Conservation (phyloP, 1,140 invertebrate genomes). For the Eriosoma lanigerum region DNA sequence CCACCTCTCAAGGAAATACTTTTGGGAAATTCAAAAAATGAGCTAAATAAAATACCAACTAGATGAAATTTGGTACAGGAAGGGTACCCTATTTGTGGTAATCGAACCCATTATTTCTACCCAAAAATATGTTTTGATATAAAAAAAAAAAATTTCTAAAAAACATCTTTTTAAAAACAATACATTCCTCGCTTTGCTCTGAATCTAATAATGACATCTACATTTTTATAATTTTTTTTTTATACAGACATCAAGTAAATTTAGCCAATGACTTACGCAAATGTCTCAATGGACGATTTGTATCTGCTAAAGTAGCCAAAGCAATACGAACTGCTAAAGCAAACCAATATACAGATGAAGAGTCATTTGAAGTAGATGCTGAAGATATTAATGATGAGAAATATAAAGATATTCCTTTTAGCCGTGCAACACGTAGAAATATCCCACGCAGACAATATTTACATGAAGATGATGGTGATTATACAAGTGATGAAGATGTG, state of each 20-base stretch:
- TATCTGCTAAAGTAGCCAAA: conserved; percentile 39
- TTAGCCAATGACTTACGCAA: conserved; percentile 40
- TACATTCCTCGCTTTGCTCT: too few relatives aligned
- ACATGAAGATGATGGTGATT: conserved; percentile 42
- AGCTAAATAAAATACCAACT: too few relatives aligned
- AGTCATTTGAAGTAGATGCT: conserved; percentile 24
- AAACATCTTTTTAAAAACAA: too few relatives aligned
- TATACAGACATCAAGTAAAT: conserved; percentile 34
- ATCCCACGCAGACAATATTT: conserved; percentile 35
- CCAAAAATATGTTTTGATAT: too few relatives aligned
- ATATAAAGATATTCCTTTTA: conserved; percentile 26
- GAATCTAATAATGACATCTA: neutral
- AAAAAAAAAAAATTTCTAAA: too few relatives aligned
- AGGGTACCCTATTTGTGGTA: too few relatives aligned
- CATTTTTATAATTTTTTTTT: neutral
- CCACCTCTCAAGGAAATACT: too few relatives aligned
- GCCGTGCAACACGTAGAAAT: conserved; percentile 39
- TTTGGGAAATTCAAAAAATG: too few relatives aligned
- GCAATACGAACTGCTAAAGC: conserved; percentile 40
- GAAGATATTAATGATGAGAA: conserved; percentile 29
- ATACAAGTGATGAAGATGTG: conserved; percentile 24
- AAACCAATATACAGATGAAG: conserved; percentile 26
- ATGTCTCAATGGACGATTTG: conserved; percentile 35
- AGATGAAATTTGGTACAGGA: too few relatives aligned
- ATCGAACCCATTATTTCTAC: too few relatives aligned